phyloP scores from a whole-genome alignment of 2,797 vertebrate genomes.

The Acipenser ruthenus region DNA sequence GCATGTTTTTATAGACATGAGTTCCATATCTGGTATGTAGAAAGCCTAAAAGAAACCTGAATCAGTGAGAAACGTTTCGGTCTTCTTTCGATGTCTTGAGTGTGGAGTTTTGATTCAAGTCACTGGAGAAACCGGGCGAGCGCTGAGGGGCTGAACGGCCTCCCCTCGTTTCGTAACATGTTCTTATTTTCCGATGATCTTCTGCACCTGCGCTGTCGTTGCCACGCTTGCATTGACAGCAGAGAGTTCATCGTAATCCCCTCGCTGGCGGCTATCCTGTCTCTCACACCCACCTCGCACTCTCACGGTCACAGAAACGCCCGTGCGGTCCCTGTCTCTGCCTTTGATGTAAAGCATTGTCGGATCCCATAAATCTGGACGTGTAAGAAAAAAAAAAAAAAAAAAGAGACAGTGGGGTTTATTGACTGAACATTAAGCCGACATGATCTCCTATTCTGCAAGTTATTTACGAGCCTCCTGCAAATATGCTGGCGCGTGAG shows the following conservation, averaged over 20 bases:
- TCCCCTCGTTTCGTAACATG: too few relatives aligned
- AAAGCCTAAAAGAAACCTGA: too few relatives aligned
- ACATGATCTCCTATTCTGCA: conserved; percentile 71
- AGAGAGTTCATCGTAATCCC: conserved; percentile 33
- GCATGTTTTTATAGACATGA: too few relatives aligned
- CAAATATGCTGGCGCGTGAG: conserved; percentile 61
- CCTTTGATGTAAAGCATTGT: conserved; percentile 45
- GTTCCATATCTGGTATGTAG: too few relatives aligned
- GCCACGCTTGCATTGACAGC: conserved; percentile 40
- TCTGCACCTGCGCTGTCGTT: conserved; percentile 36
- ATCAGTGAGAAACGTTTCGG: too few relatives aligned
- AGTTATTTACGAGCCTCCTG: conserved; percentile 70
- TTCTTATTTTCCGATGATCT: too few relatives aligned
- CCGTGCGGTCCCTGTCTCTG: conserved; percentile 48
- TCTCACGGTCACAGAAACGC: conserved; percentile 12
- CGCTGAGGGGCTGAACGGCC: too few relatives aligned
- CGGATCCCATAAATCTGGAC: conserved; percentile 64
- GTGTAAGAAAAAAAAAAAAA: conserved; percentile 20
- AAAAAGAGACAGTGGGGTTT: conserved; percentile 64
- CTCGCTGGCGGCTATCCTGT: conserved; percentile 49
- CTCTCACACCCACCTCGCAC: too few relatives aligned
- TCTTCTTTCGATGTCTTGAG: too few relatives aligned
- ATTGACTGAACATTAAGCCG: conserved; percentile 78
- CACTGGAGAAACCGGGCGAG: too few relatives aligned
- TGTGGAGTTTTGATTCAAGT: too few relatives aligned